Conservation (phyloP, 2,113 vertebrate species). For the Mormyrus iriodes region DNA sequence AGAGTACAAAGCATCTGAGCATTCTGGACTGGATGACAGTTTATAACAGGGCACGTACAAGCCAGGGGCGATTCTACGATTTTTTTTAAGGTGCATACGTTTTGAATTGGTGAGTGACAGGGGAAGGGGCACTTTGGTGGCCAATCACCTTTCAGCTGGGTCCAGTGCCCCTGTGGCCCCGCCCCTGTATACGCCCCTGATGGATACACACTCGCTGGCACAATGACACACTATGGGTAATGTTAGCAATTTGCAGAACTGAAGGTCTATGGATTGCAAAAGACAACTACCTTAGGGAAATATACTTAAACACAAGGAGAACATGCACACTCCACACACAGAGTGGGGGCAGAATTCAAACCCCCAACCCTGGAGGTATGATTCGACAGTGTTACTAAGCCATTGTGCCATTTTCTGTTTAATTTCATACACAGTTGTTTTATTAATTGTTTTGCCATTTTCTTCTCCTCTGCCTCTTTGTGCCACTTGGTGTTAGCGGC, state of each 20-base stretch:
- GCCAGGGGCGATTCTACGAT: not conserved
- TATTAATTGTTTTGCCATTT: not conserved
- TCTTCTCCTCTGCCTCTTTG: not conserved
- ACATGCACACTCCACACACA: not conserved
- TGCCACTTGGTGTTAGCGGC: not conserved
- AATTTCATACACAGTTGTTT: not conserved
- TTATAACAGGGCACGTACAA: not conserved
- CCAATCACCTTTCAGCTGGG: not conserved
- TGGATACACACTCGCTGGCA: not conserved
- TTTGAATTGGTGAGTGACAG: not conserved
- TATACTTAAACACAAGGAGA: not conserved
- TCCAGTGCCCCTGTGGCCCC: not conserved
- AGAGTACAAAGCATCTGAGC: not conserved
- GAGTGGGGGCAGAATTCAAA: not conserved
- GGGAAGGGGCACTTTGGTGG: not conserved
- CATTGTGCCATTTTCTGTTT: not conserved
- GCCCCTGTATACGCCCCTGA: not conserved
- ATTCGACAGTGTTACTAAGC: not conserved
- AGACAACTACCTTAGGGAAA: not conserved
- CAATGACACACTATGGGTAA: not conserved
- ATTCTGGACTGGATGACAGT: not conserved
- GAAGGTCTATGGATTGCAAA: not conserved
- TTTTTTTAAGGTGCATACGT: not conserved
- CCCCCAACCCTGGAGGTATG: not conserved
- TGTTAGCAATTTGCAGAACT: not conserved